A percentile compares a stretch with the other conserved stretches of the same genome.
These are phyloP conservation scores for Dromococcyx pavoninus DNA, from an alignment of 2,797 vertebrate species.

Conservation along the genomic window DNA sequence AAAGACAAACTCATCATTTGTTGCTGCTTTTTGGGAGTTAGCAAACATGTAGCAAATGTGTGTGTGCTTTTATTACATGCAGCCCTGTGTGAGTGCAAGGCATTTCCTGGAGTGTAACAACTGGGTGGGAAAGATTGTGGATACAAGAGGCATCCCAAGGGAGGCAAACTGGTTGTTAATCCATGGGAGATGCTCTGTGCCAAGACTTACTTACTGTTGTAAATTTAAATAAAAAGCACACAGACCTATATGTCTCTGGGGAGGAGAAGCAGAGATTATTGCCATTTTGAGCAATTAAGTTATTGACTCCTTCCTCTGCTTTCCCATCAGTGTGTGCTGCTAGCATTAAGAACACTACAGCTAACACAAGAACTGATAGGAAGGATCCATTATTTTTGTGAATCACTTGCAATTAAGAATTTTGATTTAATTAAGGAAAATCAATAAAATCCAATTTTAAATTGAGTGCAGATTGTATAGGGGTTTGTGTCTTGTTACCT, in stretches of 20 bases:
- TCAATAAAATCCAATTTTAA: background rate
- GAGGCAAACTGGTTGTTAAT: background rate
- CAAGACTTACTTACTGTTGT: background rate
- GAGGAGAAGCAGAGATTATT: background rate
- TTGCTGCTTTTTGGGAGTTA: background rate
- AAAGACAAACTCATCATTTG: background rate
- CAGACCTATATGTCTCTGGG: accelerated
- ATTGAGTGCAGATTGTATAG: background rate
- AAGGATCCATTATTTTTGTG: background rate
- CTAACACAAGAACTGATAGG: background rate
- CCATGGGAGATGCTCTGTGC: background rate
- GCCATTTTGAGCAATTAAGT: background rate
- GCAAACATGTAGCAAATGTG: background rate
- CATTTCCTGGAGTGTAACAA: conserved; percentile 14
- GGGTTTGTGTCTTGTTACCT: background rate
- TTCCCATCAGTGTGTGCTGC: background rate
- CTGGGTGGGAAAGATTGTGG: background rate
- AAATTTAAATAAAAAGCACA: background rate
- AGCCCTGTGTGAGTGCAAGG: background rate
- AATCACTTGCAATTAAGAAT: background rate
- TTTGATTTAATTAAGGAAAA: background rate
- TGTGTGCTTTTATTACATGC: background rate
- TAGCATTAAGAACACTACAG: background rate
- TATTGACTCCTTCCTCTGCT: background rate
- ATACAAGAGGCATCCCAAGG: background rate